Evolutionary conservation across 2,113 vertebrate genomes (phyloP).

Genomic region (Ia io): DNA sequence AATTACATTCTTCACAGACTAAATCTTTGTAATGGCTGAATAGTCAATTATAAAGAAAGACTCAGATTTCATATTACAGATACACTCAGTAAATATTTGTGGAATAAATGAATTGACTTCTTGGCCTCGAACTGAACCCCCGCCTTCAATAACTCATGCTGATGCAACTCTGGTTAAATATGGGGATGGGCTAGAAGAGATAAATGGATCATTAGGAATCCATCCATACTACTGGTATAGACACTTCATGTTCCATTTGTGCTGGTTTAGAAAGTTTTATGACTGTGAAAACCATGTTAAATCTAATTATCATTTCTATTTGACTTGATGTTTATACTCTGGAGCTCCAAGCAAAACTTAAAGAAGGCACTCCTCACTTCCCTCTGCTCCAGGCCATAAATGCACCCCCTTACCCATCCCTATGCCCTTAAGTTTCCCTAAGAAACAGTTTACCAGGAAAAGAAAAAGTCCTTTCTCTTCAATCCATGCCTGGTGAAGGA

Average conservation of each 20-base stretch:
- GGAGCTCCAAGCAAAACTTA: constrained; percentile 22
- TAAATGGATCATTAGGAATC: neutral
- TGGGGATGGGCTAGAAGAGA: neutral
- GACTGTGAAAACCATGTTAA: neutral
- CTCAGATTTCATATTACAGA: neutral
- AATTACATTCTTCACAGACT: neutral
- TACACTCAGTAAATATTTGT: neutral
- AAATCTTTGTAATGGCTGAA: neutral
- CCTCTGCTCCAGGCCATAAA: neutral
- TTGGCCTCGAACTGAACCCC: neutral
- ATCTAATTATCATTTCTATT: constrained; percentile 45
- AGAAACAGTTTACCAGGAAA: neutral
- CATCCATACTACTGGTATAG: neutral
- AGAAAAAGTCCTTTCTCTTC: neutral
- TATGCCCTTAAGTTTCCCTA: neutral
- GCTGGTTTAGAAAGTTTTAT: constrained; percentile 29
- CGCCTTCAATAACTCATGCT: neutral
- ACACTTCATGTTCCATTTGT: neutral
- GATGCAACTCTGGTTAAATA: neutral
- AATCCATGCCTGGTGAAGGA: neutral
- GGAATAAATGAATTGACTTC: constrained; percentile 9
- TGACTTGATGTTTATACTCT: constrained; percentile 21
- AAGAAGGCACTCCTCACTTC: neutral
- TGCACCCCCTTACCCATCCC: neutral
- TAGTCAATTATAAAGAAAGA: neutral